Base-by-base conservation (phyloP, 2,888 invertebrate species). In the Drosophila anomelani region DNA sequence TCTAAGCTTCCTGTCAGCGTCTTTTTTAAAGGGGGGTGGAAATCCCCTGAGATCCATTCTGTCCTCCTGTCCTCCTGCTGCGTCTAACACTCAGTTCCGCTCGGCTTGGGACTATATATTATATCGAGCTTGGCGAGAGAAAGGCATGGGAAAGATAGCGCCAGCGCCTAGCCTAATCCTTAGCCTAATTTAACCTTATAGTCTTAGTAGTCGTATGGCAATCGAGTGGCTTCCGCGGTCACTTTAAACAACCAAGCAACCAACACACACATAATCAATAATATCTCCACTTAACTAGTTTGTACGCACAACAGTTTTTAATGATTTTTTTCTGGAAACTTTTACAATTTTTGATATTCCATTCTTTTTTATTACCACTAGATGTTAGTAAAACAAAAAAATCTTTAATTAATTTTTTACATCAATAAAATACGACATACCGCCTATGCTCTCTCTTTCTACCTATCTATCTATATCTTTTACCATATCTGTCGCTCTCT, bases 11-110 rank as follows among this genome's bases (percentile, higher is more conserved):
- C 23, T 58, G 60, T 56, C 41, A n/a, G 44, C 23, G 23, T 41
- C 41, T 23, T 23, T 20, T 13, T 4, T 26, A 26, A 12, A 12
- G 12, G n/a, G 20, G 23, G 12, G n/a, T 15, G 23, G 3, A 2
- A 32, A 3, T 4, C 4, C 20, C 32, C 7, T 7, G 9, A 39
- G 1, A 17, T 36, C 29, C 17, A 34, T 15, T 10, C 23, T 13
- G 3, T 36, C 3, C 34, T 54, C 59, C 61, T 38, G 3, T 54
- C 62, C 61, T 71, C 51, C 43, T 75, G 71, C 73, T 87, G 84
- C 84, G 89, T 87, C 84, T 84, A 84, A 84, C 89, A 89, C 72
- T 54, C 75, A 84, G 85, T 87, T 77, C 46, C 76, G 77, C 75
- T 72, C 74, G 59, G 54, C 79, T 81, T 83, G 32, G 47, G 58